Base-by-base conservation (phyloP, 2,888 invertebrate genomes). In the Cepaea hortensis region DNA sequence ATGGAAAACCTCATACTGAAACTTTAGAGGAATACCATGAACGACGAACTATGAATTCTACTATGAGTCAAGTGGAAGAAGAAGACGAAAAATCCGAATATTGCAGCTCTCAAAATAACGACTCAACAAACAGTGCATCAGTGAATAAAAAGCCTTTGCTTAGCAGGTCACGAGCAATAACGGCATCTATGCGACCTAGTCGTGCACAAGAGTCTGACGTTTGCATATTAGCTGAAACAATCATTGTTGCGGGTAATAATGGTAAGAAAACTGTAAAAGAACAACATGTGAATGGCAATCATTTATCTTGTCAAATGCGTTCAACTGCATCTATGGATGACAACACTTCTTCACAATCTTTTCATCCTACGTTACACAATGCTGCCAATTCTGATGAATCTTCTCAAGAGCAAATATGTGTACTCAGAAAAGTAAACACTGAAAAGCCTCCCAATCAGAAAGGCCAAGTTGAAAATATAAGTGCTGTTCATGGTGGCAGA, bases 1-100 rank as follows among this genome's bases (percentile, higher is more conserved):
- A n/a, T 13, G 18, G 46, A 2, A 84, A 84, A 77, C 35, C 48
- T 9, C 35, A 46, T 20, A 68, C 15, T 20, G 20, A 61, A 20
- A 72, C 80, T 23, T 55, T 48, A 35, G 81, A 80, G 0, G 75
- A 75, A 65, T 18, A 61, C 23, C 62, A 65, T 3, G 61, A 46
- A 5, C 61, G 73, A 35, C 35, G n/a, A 50, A 7, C 23, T 6
- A 48, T 76, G 65, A 75, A 4, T 3, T 46, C 76, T 81, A 61
- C 15, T 5, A 76, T 86, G 82, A 82, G 77, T 70, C 23, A 77
- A 76, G 86, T 86, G 46, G 35, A 76, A 13, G 86, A 86, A 48
- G 75, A 62, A n/a, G 62, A 48, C 50, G 87, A 87, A 18, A 48
- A 62, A 11, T 83, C 84, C 7, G 84, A 84, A 23, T n/a, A 46